Conservation (phyloP, 1,140 invertebrate species). For the Parapsyche elsis region DNA sequence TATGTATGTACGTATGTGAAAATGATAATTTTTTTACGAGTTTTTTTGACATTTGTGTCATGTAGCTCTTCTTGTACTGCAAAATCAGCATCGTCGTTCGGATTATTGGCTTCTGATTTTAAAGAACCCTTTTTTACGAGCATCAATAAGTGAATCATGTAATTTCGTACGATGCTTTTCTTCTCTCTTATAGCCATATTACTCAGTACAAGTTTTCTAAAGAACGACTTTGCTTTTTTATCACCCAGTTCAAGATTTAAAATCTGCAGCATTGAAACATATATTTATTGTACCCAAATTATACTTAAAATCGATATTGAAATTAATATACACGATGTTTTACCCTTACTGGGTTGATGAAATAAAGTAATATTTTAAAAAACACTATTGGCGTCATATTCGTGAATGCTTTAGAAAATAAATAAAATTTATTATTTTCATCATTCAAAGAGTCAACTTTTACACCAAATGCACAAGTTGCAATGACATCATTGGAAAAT, state of each 20-base stretch:
- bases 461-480: constrained; percentile 63
- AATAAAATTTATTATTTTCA: constrained; percentile 64
- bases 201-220: constrained; percentile 61
- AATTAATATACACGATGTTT: too few species aligned
- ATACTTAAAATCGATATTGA: not conserved
- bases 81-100: constrained; percentile 63
- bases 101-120: constrained; percentile 56
- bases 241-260: constrained; percentile 52
- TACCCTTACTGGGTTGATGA: not conserved
- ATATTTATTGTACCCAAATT: not conserved
- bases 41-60: constrained; percentile 56
- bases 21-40: constrained; percentile 23
- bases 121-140: constrained; percentile 60
- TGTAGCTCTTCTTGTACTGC: constrained; percentile 62
- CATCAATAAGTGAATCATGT: constrained; percentile 69
- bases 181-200: constrained; percentile 66
- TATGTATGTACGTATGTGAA: too few species aligned
- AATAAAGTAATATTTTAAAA: not conserved
- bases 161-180: constrained; percentile 64
- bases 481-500: constrained; percentile 64
- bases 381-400: constrained; percentile 32
- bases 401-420: constrained; percentile 57
- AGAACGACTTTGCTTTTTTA: constrained; percentile 56
- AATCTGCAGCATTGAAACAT: constrained; percentile 15
- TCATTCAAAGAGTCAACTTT: constrained; percentile 62